Evolutionary conservation across 23 tunicate species (phyloP), one percentile per base, ranked within the genome.

Genomic region (Diplosoma virens): DNA sequence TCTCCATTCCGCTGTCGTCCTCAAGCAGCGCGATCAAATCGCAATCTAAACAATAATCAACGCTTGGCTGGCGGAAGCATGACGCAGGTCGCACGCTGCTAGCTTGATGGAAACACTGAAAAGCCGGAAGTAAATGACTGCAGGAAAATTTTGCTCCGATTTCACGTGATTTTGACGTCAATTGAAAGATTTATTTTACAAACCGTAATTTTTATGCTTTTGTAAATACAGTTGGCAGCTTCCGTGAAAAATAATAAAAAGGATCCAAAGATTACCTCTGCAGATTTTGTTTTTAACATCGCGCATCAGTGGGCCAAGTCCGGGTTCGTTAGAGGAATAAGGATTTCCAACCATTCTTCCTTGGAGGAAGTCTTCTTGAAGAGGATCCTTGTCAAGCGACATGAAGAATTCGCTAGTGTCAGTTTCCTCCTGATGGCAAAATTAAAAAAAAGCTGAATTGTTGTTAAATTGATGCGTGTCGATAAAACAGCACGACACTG

Each of bases 311-410:
- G 95, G 95, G 37, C 99, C 91, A 16, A 94, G 79, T 2, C 91
- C 95, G 0, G 92, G 79, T 55, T 82, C 92, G 74, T 83, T 82
- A 46, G 86, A 66, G 4, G 90, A 79, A 72, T 94, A 94, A 25
- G 99, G 99, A 69, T 94, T 94, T 25, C 89, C 89, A 20, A 94
- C 99, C 99, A 94, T 94, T 24, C 99, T 66, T 11, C 99, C 99
- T 33, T 88, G 95, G 27, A 94, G 77, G 81, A 87, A 94, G 47
- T 94, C 99, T 37, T 94, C 99, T 79, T 94, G 99, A 14, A 94
- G 83, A 0, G 99, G 99, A 79, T 88, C 95, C 47, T 94, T 94
- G 72, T 94, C 99, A 60, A 94, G 66, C 2, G 87, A 85, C 41
- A 92, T 82, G 71, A 92, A 92, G 83, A 92, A 92, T 50, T 92